Evolutionary conservation across 2,888 invertebrate genomes (phyloP), one percentile per base, ranked within the genome.

Genomic region (Hoplodrina ambigua): DNA sequence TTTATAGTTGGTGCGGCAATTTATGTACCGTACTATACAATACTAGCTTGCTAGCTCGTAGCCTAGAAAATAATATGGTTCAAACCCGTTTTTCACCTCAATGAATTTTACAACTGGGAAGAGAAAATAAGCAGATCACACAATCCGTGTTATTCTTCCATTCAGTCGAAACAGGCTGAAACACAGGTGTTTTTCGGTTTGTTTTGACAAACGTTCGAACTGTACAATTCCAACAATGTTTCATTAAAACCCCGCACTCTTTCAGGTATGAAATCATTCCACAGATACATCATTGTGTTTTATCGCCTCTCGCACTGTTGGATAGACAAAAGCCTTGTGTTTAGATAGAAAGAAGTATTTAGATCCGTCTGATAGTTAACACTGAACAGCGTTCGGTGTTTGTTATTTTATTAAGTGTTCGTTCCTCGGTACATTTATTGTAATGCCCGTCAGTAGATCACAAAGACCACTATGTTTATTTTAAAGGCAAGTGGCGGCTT

Each of bases 391-490:
- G 74, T 84, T 81, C 85, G 46, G n/a, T 93, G 93, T 94, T 94
- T 94, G 93, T 94, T 94, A 92, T 93, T 93, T 92, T 90, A 93
- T 93, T 87, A 92, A 93, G 92, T 94, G 92, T 87, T 91, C 86
- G 88, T 87, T 90, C 89, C 87, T 86, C 85, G 85, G 88, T 88
- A 92, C 93, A 94, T 94, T 93, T 93, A 94, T 94, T 94, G 94
- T 94, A 91, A 91, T 91, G 84, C 87, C 86, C 80, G 87, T 86
- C 87, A 86, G 90, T 91, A 90, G 89, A 89, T 90, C 90, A 93
- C 92, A 92, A 93, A 92, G 92, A 88, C 85, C 86, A 85, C 78
- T 58, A 49, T 93, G 91, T 92, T 91, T 92, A 92, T 85, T 73
- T 69, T 87, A 85, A 85, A 88, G 84, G 87, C 89, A 87, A 90